A percentile compares a stretch with the other conserved stretches of the same genome.
Evolutionary conservation across 2,113 vertebrate species (phyloP).

Genomic region (Oryzias celebensis): DNA sequence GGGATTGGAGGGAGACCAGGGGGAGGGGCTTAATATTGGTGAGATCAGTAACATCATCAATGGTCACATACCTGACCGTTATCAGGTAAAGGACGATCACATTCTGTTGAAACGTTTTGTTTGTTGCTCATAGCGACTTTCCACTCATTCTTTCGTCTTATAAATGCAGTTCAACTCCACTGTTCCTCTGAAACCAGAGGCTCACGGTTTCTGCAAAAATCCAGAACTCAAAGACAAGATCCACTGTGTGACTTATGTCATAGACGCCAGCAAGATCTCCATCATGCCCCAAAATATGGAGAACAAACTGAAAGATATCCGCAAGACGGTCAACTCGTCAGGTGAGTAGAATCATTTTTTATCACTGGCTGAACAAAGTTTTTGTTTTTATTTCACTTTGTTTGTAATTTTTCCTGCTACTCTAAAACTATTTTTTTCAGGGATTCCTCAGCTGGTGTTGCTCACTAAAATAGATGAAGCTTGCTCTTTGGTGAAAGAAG

Average conservation of each 20-base stretch:
- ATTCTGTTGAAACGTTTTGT: no score
- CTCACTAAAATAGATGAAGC: conserved; percentile 52
- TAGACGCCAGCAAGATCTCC: conserved; percentile 66
- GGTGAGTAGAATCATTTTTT: conserved; percentile 41
- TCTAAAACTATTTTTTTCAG: conserved; percentile 5
- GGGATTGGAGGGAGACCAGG: conserved; percentile 70
- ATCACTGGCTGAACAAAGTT: no score
- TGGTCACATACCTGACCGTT: conserved; percentile 46
- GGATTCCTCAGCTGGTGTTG: conserved; percentile 49
- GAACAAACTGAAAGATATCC: conserved; percentile 67
- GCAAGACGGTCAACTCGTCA: conserved; percentile 58
- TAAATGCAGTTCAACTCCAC: conserved; percentile 45
- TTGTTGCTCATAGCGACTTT: no score
- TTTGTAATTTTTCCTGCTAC: no score
- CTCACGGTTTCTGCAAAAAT: conserved; percentile 6
- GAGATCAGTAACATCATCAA: conserved; percentile 66
- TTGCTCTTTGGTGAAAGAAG: conserved; percentile 34
- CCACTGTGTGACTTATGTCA: conserved; percentile 65
- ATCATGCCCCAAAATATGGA: conserved; percentile 61
- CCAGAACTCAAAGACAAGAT: conserved; percentile 44
- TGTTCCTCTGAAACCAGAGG: conserved; percentile 29
- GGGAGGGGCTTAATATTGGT: conserved; percentile 58
- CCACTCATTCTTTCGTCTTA: neutral
- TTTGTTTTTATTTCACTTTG: no score
- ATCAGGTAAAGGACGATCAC: conserved; percentile 37